phyloP scores from a whole-genome alignment of 2,888 invertebrate species.

The Oscheius sp. region DNA sequence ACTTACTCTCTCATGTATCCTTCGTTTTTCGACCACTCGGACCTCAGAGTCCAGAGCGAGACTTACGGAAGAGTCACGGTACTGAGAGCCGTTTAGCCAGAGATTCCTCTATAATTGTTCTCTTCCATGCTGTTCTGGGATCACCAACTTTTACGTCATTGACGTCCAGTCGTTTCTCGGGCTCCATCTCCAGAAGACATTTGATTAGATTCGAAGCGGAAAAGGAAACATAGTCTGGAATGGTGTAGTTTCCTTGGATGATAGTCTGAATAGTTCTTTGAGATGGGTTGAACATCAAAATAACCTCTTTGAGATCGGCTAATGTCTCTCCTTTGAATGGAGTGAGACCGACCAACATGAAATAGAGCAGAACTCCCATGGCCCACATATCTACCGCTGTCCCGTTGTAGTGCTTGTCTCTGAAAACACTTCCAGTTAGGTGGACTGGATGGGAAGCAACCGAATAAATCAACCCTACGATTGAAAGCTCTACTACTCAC shows the following conservation, averaged over 20 bases:
- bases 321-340: constrained; percentile 86
- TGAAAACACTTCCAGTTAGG: constrained; percentile 53
- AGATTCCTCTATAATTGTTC: constrained; percentile 74
- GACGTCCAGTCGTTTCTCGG: constrained; percentile 74
- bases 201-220: constrained; percentile 63
- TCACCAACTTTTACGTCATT: constrained; percentile 72
- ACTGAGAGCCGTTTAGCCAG: constrained; percentile 77
- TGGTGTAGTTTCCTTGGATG: constrained; percentile 60
- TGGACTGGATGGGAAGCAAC: too few species aligned
- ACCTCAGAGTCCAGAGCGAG: constrained; percentile 72
- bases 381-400: constrained; percentile 82
- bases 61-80: constrained; percentile 74
- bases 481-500: too few species aligned
- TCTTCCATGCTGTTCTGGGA: not conserved
- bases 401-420: constrained; percentile 75
- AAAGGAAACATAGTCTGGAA: constrained; percentile 63
- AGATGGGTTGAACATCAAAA: not conserved
- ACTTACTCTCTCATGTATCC: constrained; percentile 52
- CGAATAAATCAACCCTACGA: too few species aligned
- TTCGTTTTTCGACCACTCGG: constrained; percentile 53
- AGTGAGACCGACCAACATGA: constrained; percentile 83
- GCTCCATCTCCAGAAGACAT: constrained; percentile 70
- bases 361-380: constrained; percentile 79
- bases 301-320: constrained; percentile 77
- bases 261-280: constrained; percentile 43